Percentiles rank a stretch among this genome's conserved stretches.
Evolutionary conservation across 2,888 invertebrate species (phyloP).

Genomic region (Acrobasis suavella): DNA sequence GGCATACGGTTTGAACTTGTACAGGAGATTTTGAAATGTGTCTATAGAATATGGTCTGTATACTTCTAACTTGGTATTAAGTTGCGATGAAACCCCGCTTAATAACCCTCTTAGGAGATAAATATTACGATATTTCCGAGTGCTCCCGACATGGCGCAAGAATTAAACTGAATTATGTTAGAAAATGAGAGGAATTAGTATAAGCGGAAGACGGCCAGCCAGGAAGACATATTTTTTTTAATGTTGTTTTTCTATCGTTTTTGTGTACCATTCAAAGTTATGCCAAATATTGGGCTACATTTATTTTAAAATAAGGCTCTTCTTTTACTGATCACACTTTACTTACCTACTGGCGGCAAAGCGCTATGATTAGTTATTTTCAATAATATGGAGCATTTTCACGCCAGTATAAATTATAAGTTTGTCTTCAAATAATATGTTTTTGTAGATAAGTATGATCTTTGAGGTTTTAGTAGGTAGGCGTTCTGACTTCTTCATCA

Average conservation of each 20-base stretch:
- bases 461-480: too few species aligned
- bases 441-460: too few species aligned
- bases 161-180: slow-evolving; percentile 44
- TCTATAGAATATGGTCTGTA: slow-evolving; percentile 36
- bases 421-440: too few species aligned
- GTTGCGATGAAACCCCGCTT: slow-evolving; percentile 40
- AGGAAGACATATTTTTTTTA: slow-evolving; percentile 5
- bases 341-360: too few species aligned
- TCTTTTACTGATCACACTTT: too few species aligned
- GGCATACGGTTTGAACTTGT: slow-evolving; percentile 22
- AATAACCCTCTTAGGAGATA: slow-evolving; percentile 49
- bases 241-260: background rate
- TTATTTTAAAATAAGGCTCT: too few species aligned
- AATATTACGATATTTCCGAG: slow-evolving; percentile 50
- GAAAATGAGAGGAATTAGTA: slow-evolving; percentile 33
- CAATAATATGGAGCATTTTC: too few species aligned
- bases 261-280: too few species aligned
- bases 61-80: slow-evolving; percentile 37
- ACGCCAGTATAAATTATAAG: too few species aligned
- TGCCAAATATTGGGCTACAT: too few species aligned
- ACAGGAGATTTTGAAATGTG: slow-evolving; percentile 28
- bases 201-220: slow-evolving; percentile 26
- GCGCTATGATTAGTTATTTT: too few species aligned
- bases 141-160: slow-evolving; percentile 42
- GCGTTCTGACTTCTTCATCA: too few species aligned